A percentile compares a stretch with the other conserved stretches of the same genome.
phyloP scores from a whole-genome alignment of 2,797 vertebrate genomes.

The Galago senegalensis region DNA sequence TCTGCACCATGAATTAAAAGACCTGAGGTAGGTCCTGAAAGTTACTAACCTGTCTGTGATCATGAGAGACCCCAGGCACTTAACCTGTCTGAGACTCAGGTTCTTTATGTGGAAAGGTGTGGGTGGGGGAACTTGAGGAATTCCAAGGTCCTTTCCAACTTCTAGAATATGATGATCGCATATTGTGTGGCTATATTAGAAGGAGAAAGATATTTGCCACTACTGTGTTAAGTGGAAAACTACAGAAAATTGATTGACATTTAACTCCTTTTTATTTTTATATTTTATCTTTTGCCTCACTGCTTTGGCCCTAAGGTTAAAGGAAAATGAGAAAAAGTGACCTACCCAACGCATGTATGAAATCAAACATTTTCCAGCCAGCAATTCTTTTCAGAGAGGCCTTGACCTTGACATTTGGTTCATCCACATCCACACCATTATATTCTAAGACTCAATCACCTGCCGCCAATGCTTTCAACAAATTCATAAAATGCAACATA shows the following conservation, averaged over 20 bases:
- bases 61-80: neutral
- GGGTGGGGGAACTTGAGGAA: neutral
- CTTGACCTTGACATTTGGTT: neutral
- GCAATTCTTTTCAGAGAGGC: neutral
- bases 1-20: neutral
- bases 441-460: neutral
- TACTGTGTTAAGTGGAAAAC: neutral
- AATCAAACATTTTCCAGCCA: conserved; percentile 20
- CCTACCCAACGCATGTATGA: neutral
- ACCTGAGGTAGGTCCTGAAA: neutral
- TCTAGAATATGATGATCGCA: neutral
- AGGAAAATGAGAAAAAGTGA: neutral
- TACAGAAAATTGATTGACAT: neutral
- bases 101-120: conserved; percentile 39
- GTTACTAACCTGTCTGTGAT: neutral
- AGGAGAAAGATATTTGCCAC: neutral
- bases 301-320: conserved; percentile 6
- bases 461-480: neutral
- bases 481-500: conserved; percentile 41
- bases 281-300: conserved; percentile 24
- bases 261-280: neutral
- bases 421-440: neutral
- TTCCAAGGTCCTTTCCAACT: neutral
- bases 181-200: neutral
- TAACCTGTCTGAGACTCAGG: neutral